phyloP scores from a whole-genome alignment of 2,113 vertebrate species.

The Paraplagusia blochii region DNA sequence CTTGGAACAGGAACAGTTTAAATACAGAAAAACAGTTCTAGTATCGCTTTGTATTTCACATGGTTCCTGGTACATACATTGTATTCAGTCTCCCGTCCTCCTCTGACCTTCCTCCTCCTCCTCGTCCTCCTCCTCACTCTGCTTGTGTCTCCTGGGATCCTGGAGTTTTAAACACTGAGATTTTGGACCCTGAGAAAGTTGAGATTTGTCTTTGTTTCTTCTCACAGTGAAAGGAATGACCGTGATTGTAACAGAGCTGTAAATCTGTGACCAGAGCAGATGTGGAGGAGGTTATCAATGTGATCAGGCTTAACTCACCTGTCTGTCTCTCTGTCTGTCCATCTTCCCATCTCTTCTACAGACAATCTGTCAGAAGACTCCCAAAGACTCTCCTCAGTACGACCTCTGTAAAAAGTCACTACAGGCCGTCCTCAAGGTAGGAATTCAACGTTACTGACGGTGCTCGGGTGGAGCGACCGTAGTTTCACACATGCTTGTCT shows the following conservation, averaged over 20 bases:
- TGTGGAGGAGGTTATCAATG: too few species aligned
- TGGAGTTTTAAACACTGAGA: slow-evolving; percentile 49
- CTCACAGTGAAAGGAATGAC: slow-evolving; percentile 36
- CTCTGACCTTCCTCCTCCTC: slow-evolving; percentile 18
- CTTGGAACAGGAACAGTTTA: too few species aligned
- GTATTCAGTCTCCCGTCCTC: slow-evolving; percentile 13
- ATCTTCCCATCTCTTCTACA: slow-evolving; percentile 42
- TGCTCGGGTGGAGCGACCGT: too few species aligned
- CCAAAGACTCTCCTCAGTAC: slow-evolving; percentile 64
- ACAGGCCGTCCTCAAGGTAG: slow-evolving; percentile 93
- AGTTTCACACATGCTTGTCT: neutral
- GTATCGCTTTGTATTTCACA: too few species aligned
- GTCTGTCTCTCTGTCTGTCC: neutral
- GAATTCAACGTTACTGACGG: too few species aligned
- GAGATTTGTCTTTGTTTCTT: slow-evolving; percentile 41
- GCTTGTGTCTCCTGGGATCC: slow-evolving; percentile 31
- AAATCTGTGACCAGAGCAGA: too few species aligned
- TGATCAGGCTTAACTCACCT: neutral
- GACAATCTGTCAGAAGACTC: slow-evolving; percentile 91
- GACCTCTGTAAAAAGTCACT: slow-evolving; percentile 81
- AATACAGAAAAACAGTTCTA: too few species aligned
- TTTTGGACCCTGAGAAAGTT: slow-evolving; percentile 73
- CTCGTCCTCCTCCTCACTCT: slow-evolving; percentile 19
- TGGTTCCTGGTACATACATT: too few species aligned
- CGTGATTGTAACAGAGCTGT: too few species aligned